Evolutionary conservation across 2,113 vertebrate genomes (phyloP), one percentile per base, ranked within the genome.

Genomic region (Oreochromis tanganicae): DNA sequence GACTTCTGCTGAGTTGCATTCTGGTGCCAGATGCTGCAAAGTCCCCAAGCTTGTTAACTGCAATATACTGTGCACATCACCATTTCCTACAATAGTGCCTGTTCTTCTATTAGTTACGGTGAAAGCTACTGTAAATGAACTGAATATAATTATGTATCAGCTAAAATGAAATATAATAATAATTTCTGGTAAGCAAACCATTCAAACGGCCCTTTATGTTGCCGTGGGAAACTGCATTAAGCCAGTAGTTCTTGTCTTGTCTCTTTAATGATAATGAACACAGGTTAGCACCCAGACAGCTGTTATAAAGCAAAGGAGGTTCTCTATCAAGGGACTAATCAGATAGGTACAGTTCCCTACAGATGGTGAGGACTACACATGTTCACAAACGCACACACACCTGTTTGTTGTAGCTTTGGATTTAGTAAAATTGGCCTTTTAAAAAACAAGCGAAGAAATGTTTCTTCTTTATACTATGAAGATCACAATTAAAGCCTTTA

Each of bases 11-110:
- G 88, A 85, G 68, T 87, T 34, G 57, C 86, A 81, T 83, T 78
- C 87, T 59, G 43, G 36, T 87, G 84, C 89, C 90, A 89, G 82
- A 89, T 82, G 87, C 85, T 87, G 2, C 38, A 5, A 75, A 68
- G 84, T 87, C 83, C 81, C 85, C 5, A 12, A 36, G 81, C 86
- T 84, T 92, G 85, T 92, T 91, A 90, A 79, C 57, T 54, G 19
- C 63, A 82, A 86, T 85, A 63, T 80, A 88, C 52, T 27, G 71
- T 50, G 24, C 66, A 82, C 29, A 46, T 73, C 52, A 81, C n/a
- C 55, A 81, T 87, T 85, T 86, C 34, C 68, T 38, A 29, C 29
- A 61, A 16, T 32, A 32, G 48, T 50, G 32, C 55, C 63, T 48
- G 63, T 85, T 73, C 80, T 83, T 71, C 73, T 75, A 38, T 86